phyloP scores from a whole-genome alignment of 2,888 invertebrate genomes.

The Eilema griseolum region DNA sequence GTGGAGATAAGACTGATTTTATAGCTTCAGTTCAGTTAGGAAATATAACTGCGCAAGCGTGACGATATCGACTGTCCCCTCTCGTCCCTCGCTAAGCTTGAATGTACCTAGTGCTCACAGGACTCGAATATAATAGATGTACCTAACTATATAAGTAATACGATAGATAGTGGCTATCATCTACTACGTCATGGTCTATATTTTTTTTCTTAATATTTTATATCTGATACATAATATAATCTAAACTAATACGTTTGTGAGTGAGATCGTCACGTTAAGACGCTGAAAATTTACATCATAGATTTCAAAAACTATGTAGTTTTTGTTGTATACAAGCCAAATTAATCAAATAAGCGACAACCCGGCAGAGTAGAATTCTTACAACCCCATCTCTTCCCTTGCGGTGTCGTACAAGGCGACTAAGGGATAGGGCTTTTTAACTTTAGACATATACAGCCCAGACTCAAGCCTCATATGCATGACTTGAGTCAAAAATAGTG shows the following conservation, averaged over 20 bases:
- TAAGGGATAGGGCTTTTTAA: too few relatives aligned
- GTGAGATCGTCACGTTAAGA: too few relatives aligned
- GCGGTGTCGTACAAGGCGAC: too few relatives aligned
- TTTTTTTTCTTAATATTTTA: not conserved
- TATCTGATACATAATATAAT: not conserved
- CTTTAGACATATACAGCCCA: too few relatives aligned
- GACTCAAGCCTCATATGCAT: too few relatives aligned
- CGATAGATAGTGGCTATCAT: slow-evolving; percentile 15
- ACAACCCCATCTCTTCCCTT: too few relatives aligned
- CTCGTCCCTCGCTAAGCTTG: slow-evolving; percentile 56
- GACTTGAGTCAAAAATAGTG: too few relatives aligned
- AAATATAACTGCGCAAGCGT: slow-evolving; percentile 69
- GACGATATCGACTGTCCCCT: slow-evolving; percentile 72
- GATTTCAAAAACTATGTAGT: too few relatives aligned
- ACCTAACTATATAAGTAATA: slow-evolving; percentile 27
- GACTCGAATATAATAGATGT: slow-evolving; percentile 54
- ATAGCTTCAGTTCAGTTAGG: slow-evolving; percentile 25
- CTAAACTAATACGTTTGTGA: not conserved
- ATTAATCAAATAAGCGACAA: too few relatives aligned
- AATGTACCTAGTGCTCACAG: slow-evolving; percentile 64
- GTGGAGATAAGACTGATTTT: slow-evolving; percentile 39
- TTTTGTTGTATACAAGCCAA: too few relatives aligned
- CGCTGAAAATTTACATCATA: too few relatives aligned
- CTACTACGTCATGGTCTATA: slow-evolving; percentile 2
- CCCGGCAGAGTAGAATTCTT: too few relatives aligned